Conservation (phyloP, 1,140 invertebrate species). For the Drosophila nigromelanica region DNA sequence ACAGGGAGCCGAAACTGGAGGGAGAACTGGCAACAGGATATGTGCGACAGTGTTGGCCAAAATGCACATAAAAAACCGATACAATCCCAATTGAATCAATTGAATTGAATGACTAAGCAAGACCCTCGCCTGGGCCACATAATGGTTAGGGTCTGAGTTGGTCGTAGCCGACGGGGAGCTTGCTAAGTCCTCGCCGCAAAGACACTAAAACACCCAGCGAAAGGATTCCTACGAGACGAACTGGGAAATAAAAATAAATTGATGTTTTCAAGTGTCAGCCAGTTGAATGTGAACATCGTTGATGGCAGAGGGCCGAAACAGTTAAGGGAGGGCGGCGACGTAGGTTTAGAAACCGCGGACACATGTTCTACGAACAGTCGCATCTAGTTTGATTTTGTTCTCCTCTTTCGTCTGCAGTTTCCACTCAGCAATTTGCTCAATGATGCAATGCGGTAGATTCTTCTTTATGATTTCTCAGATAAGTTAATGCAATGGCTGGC, state of each 20-base stretch:
- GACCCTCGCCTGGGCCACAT: conserved; percentile 16
- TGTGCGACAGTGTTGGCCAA: conserved; percentile 55
- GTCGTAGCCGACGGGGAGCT: not conserved
- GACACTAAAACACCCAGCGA: conserved; percentile 44
- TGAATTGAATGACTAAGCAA: conserved; percentile 76
- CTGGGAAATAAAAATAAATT: conserved; percentile 73
- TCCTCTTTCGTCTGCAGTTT: conserved; percentile 32
- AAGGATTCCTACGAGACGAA: conserved; percentile 43
- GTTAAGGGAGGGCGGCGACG: not conserved
- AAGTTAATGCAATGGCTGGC: conserved; percentile 38
- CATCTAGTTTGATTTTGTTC: conserved; percentile 12
- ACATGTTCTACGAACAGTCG: conserved; percentile 45
- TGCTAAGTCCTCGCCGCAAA: conserved; percentile 25
- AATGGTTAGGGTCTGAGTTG: conserved; percentile 30
- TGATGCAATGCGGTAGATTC: conserved; percentile 69
- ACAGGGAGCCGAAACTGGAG: conserved; percentile 2
- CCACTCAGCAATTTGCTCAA: conserved; percentile 62
- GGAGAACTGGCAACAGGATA: conserved; percentile 17
- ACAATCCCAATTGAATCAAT: conserved; percentile 81
- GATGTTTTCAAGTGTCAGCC: conserved; percentile 70
- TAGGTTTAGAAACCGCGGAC: conserved; percentile 20
- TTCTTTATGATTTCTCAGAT: conserved; percentile 64
- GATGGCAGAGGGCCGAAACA: not conserved
- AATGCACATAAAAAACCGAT: conserved; percentile 75
- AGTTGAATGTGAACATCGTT: conserved; percentile 32